Conservation (phyloP, 37 sponge, comb jelly and placozoan genomes). For the Theonella swinhoei region DNA sequence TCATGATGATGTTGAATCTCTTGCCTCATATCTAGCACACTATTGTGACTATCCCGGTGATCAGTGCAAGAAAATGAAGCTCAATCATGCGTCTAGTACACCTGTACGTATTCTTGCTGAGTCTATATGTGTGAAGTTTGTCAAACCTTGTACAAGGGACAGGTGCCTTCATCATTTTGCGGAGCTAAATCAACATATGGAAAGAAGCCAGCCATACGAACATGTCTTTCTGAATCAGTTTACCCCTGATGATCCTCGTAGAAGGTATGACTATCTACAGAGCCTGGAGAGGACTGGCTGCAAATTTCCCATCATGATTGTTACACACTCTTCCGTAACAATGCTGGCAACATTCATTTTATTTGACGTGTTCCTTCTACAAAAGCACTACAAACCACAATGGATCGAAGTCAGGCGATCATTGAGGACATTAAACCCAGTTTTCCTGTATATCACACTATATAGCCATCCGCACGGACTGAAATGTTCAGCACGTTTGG, state of each 20-base stretch:
- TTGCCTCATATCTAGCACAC: background rate
- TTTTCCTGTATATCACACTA: slow-evolving; percentile 39
- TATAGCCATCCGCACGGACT: slow-evolving; percentile 16
- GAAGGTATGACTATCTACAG: slow-evolving; percentile 28
- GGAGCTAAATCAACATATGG: background rate
- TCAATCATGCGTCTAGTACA: background rate
- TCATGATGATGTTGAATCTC: too few species aligned
- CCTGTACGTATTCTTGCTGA: slow-evolving; percentile 13
- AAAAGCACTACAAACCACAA: background rate
- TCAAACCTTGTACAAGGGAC: too few species aligned
- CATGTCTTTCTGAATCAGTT: slow-evolving; percentile 12
- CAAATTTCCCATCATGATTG: background rate
- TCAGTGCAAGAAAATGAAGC: slow-evolving; percentile 31
- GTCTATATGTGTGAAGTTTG: background rate
- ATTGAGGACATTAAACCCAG: slow-evolving; percentile 29
- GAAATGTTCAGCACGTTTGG: slow-evolving; percentile 43
- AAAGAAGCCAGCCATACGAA: background rate
- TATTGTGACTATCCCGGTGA: slow-evolving; percentile 31
- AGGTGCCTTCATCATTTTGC: too few species aligned
- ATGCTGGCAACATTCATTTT: slow-evolving; percentile 46
- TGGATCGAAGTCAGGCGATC: background rate
- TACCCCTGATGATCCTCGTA: slow-evolving; percentile 7
- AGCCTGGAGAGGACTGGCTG: background rate
- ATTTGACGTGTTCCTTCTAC: slow-evolving; percentile 32
- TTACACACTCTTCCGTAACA: slow-evolving; percentile 42